Evolutionary conservation across 2,888 invertebrate genomes (phyloP).

Genomic region (Salpingus planirostris): DNA sequence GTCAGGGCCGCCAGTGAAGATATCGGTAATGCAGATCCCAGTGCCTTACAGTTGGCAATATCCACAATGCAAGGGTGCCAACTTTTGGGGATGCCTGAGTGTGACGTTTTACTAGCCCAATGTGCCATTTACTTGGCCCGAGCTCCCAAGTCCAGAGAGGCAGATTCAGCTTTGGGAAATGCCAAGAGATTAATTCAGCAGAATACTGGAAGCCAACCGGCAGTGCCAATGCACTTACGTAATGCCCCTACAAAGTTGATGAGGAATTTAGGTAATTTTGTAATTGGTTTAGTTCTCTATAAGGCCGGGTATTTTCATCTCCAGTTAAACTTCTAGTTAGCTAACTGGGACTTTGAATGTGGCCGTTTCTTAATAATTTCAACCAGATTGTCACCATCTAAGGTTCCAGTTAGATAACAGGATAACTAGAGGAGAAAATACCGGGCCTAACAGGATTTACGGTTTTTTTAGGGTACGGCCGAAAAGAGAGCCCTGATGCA

Average conservation of each 20-base stretch:
- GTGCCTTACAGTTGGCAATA: conserved; percentile 58
- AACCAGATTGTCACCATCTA: no score
- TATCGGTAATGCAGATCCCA: conserved; percentile 63
- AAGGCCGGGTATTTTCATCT: no score
- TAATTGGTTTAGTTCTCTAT: no score
- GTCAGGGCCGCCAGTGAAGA: conserved; percentile 71
- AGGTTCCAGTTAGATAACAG: no score
- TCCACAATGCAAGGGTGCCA: conserved; percentile 72
- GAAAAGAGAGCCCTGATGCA: conserved; percentile 50
- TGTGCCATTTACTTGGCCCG: conserved; percentile 68
- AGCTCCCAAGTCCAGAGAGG: conserved; percentile 64
- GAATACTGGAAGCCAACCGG: conserved; percentile 60
- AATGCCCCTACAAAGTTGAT: conserved; percentile 74
- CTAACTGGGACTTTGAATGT: no score
- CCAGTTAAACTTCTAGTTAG: no score
- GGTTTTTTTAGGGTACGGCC: conserved; percentile 52
- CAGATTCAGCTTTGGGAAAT: conserved; percentile 41
- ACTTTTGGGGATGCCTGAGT: conserved; percentile 73
- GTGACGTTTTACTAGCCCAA: conserved; percentile 68
- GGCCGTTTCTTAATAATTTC: no score
- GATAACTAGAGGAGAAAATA: no score
- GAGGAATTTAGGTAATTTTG: conserved; percentile 62
- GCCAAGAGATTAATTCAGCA: conserved; percentile 54
- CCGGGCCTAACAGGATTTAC: no score
- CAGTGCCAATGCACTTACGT: conserved; percentile 68